phyloP scores from a whole-genome alignment of 2,888 invertebrate genomes.

The Argyresthia albistria region DNA sequence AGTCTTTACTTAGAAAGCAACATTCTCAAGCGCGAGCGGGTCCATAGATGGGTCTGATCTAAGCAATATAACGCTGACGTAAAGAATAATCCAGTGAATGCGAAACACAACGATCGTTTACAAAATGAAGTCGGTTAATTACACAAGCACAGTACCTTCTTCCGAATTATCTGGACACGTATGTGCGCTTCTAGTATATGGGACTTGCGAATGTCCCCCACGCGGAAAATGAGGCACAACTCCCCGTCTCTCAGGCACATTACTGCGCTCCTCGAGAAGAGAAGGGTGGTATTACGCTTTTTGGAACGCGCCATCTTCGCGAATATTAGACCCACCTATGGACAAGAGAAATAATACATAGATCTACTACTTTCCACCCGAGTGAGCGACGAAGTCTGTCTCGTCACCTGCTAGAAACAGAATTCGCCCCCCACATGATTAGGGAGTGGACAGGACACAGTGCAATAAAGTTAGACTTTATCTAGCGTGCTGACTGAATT shows the following conservation, averaged over 20 bases:
- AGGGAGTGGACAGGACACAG: slow-evolving; percentile 33
- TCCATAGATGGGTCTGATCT: slow-evolving; percentile 55
- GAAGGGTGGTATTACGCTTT: slow-evolving; percentile 95
- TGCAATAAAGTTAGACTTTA: slow-evolving; percentile 31
- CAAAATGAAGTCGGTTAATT: slow-evolving; percentile 6
- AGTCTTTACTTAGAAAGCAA: no score
- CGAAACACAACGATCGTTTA: slow-evolving; percentile 9
- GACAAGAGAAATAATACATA: slow-evolving; percentile 52
- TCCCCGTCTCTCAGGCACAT: slow-evolving; percentile 94
- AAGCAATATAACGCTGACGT: slow-evolving; percentile 11
- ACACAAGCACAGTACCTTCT: slow-evolving; percentile 77
- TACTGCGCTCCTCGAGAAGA: slow-evolving; percentile 94
- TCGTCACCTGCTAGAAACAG: slow-evolving; percentile 15
- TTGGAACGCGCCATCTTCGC: slow-evolving; percentile 95
- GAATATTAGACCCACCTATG: slow-evolving; percentile 73
- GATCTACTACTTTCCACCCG: slow-evolving; percentile 32
- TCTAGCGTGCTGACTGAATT: slow-evolving; percentile 61
- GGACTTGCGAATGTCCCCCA: slow-evolving; percentile 96
- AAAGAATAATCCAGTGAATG: background rate
- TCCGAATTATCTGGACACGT: slow-evolving; percentile 93
- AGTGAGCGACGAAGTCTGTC: slow-evolving; percentile 26
- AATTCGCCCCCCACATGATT: slow-evolving; percentile 28
- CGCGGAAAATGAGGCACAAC: slow-evolving; percentile 93
- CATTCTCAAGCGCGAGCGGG: slow-evolving; percentile 3
- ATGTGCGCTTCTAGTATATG: slow-evolving; percentile 98